phyloP scores from a whole-genome alignment of 2,888 invertebrate species.

The Anodontia alba region DNA sequence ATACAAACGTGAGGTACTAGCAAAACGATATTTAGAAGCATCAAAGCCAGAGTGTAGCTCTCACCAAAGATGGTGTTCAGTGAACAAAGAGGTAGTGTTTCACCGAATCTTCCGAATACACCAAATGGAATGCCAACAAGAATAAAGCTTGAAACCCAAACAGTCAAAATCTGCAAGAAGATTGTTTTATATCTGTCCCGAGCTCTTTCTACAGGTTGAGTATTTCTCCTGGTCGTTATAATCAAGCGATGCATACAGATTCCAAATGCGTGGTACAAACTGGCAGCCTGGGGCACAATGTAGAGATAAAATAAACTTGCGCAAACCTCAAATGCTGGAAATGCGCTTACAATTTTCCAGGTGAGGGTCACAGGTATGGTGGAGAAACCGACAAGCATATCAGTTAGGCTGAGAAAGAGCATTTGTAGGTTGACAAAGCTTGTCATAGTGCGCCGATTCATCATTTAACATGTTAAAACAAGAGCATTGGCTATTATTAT shows the following conservation, averaged over 20 bases:
- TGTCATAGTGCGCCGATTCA: neutral
- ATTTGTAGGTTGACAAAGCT: slow-evolving; percentile 10
- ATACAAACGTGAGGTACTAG: neutral
- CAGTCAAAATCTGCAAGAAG: neutral
- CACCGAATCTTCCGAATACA: neutral
- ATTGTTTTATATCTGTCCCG: neutral
- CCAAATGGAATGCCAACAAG: neutral
- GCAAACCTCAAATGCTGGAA: neutral
- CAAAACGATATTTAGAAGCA: neutral
- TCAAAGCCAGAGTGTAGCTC: neutral
- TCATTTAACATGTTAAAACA: neutral
- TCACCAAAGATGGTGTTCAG: neutral
- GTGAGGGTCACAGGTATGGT: neutral
- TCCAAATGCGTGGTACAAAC: neutral
- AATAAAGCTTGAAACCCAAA: neutral
- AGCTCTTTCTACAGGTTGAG: neutral
- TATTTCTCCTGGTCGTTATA: neutral
- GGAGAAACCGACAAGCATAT: neutral
- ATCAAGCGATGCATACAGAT: slow-evolving; percentile 14
- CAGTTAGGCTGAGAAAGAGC: neutral
- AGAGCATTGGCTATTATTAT: neutral
- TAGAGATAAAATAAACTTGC: neutral
- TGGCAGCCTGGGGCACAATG: neutral
- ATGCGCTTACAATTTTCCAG: neutral
- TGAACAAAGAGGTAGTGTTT: neutral